phyloP scores from a whole-genome alignment of 2,888 invertebrate genomes.

The Heteromurus nitidus region DNA sequence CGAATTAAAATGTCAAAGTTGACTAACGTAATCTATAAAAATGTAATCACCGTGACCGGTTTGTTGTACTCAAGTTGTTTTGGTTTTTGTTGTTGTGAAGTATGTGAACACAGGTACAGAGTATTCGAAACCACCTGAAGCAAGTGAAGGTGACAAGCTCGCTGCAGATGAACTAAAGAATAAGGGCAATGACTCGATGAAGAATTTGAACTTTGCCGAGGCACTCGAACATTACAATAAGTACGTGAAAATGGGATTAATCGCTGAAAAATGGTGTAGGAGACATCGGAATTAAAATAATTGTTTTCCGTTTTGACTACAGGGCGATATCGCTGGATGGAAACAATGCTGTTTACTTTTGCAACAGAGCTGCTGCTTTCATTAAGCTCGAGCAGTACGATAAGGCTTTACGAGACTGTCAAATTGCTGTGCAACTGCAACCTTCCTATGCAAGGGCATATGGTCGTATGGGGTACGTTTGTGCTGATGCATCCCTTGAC shows the following conservation, averaged over 20 bases:
- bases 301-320: slow-evolving; percentile 50
- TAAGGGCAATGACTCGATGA: slow-evolving; percentile 93
- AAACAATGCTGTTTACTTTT: slow-evolving; percentile 94
- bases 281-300: not conserved
- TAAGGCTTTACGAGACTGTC: slow-evolving; percentile 92
- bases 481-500: not conserved
- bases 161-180: slow-evolving; percentile 91
- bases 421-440: slow-evolving; percentile 90
- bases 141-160: slow-evolving; percentile 76
- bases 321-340: slow-evolving; percentile 92
- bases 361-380: slow-evolving; percentile 97
- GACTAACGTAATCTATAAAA: too few species aligned
- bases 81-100: slow-evolving; percentile 77
- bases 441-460: slow-evolving; percentile 96
- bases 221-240: slow-evolving; percentile 89
- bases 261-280: not conserved
- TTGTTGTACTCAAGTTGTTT: too few species aligned
- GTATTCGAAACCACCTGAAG: slow-evolving; percentile 74
- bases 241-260: too few species aligned
- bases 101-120: slow-evolving; percentile 74
- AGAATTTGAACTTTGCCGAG: slow-evolving; percentile 85
- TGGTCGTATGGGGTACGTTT: slow-evolving; percentile 86
- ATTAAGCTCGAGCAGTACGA: slow-evolving; percentile 90
- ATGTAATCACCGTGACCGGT: too few species aligned
- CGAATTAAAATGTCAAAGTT: too few species aligned